Percentiles rank a stretch among this genome's conserved stretches.
Evolutionary conservation across 2,797 vertebrate genomes (phyloP).

Genomic region (Pangasius larnaudii): DNA sequence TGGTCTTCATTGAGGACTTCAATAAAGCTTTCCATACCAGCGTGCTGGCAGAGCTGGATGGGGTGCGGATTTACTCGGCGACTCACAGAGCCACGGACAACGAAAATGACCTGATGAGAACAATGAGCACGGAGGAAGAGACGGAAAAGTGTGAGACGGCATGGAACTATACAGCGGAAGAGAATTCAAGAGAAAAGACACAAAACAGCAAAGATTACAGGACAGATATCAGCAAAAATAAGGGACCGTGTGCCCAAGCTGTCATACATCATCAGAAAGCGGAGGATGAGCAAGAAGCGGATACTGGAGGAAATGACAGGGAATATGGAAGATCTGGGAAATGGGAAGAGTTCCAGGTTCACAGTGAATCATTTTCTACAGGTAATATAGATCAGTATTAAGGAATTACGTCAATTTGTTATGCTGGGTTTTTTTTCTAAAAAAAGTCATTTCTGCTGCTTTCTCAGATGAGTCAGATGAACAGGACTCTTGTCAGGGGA

Average conservation of each 20-base stretch:
- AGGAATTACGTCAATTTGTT: neutral
- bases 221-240: neutral
- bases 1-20: slow-evolving; percentile 82
- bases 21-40: slow-evolving; percentile 78
- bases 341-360: neutral
- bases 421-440: neutral
- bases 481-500: neutral
- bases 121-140: neutral
- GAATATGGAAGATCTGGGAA: neutral
- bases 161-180: neutral
- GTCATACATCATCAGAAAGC: slow-evolving; percentile 42
- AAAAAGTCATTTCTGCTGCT: neutral
- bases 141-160: neutral
- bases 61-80: slow-evolving; percentile 85
- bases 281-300: neutral
- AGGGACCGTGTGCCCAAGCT: neutral
- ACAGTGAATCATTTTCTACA: neutral
- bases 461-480: slow-evolving; percentile 47
- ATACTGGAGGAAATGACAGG: slow-evolving; percentile 18
- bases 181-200: neutral
- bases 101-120: neutral
- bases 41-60: slow-evolving; percentile 82
- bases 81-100: slow-evolving; percentile 46
- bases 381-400: neutral
- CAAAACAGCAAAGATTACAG: neutral